These are phyloP conservation scores for Lepus oiostolus DNA, from an alignment of 2,797 vertebrate genomes.

Conservation along the genomic window DNA sequence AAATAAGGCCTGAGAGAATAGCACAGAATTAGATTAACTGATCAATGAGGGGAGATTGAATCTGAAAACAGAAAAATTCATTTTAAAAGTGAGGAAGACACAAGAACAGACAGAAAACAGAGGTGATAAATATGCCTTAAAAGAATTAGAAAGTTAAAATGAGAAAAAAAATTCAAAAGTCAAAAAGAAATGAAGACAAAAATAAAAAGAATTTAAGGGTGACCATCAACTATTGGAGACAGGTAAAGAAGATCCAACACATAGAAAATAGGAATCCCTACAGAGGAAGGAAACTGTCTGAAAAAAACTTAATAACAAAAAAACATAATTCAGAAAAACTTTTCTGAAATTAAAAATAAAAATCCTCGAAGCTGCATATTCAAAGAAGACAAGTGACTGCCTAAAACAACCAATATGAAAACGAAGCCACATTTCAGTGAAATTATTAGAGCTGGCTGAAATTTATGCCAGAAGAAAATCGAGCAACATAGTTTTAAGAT, in stretches of 20 bases:
- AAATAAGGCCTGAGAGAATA: neutral
- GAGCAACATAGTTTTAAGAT: neutral
- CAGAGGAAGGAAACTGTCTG: neutral
- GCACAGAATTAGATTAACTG: neutral
- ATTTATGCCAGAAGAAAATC: neutral
- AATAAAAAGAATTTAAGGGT: neutral
- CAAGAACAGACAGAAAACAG: neutral
- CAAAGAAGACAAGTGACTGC: neutral
- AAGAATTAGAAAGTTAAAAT: neutral
- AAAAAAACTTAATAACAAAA: neutral
- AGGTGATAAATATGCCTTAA: neutral
- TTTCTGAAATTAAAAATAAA: neutral
- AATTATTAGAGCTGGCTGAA: neutral
- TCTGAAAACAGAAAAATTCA: neutral
- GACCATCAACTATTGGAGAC: neutral
- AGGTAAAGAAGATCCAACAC: slow-evolving; percentile 60
- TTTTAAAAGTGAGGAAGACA: neutral
- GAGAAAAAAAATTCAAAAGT: neutral
- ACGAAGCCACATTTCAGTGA: neutral
- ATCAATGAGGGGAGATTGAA: neutral
- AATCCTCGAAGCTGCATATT: neutral
- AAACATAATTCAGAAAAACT: neutral
- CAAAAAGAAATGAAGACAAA: neutral
- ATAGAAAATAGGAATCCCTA: neutral
- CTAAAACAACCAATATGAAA: neutral